Conservation (phyloP, 2,113 vertebrate species). For the Columba janthina region DNA sequence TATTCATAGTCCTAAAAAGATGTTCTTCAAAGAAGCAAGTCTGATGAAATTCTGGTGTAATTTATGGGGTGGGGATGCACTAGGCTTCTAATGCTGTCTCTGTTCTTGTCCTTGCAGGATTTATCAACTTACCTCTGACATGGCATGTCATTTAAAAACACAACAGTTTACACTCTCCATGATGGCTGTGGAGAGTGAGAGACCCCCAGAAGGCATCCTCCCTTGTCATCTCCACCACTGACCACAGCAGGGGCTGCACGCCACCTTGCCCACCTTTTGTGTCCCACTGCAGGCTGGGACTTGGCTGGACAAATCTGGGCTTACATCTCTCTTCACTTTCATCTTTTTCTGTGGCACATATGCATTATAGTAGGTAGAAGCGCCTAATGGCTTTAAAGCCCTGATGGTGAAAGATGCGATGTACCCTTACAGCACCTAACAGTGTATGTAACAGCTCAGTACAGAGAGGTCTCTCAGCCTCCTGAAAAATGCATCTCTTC, state of each 20-base stretch:
- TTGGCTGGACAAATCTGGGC: neutral
- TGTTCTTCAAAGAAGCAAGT: neutral
- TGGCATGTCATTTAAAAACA: neutral
- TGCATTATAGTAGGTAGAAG: neutral
- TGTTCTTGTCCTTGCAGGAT: neutral
- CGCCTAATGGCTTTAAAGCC: neutral
- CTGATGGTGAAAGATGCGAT: neutral
- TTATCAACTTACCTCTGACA: neutral
- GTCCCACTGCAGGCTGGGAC: neutral
- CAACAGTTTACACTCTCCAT: neutral
- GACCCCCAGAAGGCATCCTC: neutral
- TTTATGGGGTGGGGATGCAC: neutral
- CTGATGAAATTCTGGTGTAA: neutral
- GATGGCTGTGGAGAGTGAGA: neutral
- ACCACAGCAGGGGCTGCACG: neutral
- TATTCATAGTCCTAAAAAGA: neutral
- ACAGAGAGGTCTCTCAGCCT: neutral
- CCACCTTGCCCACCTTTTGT: accelerated
- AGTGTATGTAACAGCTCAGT: neutral
- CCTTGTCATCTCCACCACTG: neutral
- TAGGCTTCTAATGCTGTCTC: neutral
- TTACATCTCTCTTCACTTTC: neutral
- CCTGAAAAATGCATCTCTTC: neutral
- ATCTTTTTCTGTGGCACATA: neutral
- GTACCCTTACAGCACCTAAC: neutral